Evolutionary conservation across 2,113 vertebrate genomes (phyloP).

Genomic region (Solea senegalensis): DNA sequence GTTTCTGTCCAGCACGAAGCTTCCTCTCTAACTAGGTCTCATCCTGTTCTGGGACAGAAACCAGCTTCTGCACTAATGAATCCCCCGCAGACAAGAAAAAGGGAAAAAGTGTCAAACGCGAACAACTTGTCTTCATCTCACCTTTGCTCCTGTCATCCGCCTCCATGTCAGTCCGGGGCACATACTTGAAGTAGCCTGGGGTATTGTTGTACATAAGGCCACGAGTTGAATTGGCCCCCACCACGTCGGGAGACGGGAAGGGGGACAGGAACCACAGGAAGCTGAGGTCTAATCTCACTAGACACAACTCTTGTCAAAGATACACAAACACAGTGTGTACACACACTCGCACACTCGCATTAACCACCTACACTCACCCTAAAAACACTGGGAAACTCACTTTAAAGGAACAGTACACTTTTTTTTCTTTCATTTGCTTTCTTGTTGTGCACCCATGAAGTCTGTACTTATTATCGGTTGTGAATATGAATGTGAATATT

Average conservation of each 20-base stretch:
- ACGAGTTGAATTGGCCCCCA: constrained; percentile 28
- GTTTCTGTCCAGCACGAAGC: constrained; percentile 54
- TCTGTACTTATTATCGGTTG: background rate
- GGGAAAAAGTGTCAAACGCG: constrained; percentile 49
- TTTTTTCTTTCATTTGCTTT: constrained; percentile 18
- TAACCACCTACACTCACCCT: background rate
- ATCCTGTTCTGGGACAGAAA: constrained; percentile 63
- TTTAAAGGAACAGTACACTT: background rate
- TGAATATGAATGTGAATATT: background rate
- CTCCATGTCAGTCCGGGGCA: constrained; percentile 7
- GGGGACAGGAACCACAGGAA: constrained; percentile 69
- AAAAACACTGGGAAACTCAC: constrained; percentile 10
- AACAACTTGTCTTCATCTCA: constrained; percentile 49
- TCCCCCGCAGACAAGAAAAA: constrained; percentile 36
- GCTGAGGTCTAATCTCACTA: constrained; percentile 67
- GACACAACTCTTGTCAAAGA: constrained; percentile 71
- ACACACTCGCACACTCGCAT: constrained; percentile 25
- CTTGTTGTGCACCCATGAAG: background rate
- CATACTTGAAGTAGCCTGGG: constrained; percentile 31
- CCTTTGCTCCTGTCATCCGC: constrained; percentile 38
- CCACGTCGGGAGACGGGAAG: constrained; percentile 68
- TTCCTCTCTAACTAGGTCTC: constrained; percentile 63
- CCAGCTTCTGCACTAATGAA: constrained; percentile 42
- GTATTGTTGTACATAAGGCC: constrained; percentile 53
- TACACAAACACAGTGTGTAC: constrained; percentile 48